Evolutionary conservation across 2,797 vertebrate species (phyloP).

Genomic region (Melanotaenia boesemani): DNA sequence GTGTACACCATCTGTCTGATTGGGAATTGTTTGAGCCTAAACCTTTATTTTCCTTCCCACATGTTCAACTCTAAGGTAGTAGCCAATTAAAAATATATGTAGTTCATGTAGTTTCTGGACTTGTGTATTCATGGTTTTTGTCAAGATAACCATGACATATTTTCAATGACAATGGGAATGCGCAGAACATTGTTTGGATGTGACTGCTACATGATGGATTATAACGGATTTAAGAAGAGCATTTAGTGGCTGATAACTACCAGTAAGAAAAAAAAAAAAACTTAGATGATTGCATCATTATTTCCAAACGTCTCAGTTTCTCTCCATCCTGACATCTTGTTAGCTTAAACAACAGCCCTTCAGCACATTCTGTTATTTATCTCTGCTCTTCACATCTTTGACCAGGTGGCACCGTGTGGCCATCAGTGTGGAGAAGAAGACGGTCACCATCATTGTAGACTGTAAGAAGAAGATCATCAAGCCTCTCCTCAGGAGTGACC

Average conservation of each 20-base stretch:
- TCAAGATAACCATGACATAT: no score
- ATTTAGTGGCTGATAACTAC: no score
- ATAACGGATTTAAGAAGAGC: no score
- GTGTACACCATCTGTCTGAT: neutral
- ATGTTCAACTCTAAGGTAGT: no score
- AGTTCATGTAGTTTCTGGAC: no score
- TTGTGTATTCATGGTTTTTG: no score
- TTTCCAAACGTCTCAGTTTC: neutral
- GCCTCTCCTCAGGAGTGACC: slow-evolving; percentile 90
- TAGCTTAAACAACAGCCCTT: no score
- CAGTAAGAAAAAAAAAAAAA: neutral
- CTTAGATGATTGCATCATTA: neutral
- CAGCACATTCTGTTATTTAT: neutral
- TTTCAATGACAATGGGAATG: no score
- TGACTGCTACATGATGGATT: no score
- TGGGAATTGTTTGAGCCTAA: neutral
- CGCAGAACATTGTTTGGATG: no score
- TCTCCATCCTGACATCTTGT: neutral
- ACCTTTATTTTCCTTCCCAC: neutral
- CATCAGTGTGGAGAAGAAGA: slow-evolving; percentile 97
- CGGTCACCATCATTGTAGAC: slow-evolving; percentile 94
- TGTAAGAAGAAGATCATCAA: slow-evolving; percentile 94
- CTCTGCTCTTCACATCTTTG: slow-evolving; percentile 25
- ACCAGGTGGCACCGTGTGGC: slow-evolving; percentile 97
- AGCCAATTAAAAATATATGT: no score